Evolutionary conservation across 1,140 invertebrate species (phyloP).

Genomic region (Drosophila oshimai): DNA sequence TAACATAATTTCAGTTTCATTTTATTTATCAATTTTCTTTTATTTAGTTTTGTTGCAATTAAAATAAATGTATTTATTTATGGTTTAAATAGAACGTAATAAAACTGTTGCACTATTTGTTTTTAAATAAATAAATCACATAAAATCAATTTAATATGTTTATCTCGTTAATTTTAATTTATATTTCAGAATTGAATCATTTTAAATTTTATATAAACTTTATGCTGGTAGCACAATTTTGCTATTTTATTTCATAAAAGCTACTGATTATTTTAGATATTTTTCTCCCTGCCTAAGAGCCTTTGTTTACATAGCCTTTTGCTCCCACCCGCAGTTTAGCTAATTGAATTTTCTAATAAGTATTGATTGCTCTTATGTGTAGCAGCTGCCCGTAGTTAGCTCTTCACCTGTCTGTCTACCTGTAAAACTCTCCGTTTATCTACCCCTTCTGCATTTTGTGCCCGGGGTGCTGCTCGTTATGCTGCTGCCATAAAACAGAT

Average conservation of each 20-base stretch:
- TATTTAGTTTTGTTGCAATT: no score
- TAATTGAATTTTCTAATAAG: conserved; percentile 51
- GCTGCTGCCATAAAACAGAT: conserved; percentile 33
- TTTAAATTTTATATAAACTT: no score
- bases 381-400: conserved; percentile 30
- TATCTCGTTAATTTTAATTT: no score
- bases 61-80: no score
- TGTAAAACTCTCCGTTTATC: not conserved
- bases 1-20: no score
- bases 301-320: conserved; percentile 3
- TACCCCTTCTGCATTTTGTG: conserved; percentile 3
- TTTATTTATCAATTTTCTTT: no score
- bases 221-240: no score
- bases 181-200: no score
- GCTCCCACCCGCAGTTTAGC: conserved; percentile 21
- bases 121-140: no score
- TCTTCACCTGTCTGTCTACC: not conserved
- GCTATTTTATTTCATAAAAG: not conserved
- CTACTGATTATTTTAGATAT: not conserved
- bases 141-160: no score
- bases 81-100: no score
- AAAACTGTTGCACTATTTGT: no score
- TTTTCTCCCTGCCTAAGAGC: not conserved
- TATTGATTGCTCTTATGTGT: conserved; percentile 24
- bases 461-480: not conserved